Base-by-base conservation (phyloP, 1,140 invertebrate genomes). In the Colletes latitarsis region DNA sequence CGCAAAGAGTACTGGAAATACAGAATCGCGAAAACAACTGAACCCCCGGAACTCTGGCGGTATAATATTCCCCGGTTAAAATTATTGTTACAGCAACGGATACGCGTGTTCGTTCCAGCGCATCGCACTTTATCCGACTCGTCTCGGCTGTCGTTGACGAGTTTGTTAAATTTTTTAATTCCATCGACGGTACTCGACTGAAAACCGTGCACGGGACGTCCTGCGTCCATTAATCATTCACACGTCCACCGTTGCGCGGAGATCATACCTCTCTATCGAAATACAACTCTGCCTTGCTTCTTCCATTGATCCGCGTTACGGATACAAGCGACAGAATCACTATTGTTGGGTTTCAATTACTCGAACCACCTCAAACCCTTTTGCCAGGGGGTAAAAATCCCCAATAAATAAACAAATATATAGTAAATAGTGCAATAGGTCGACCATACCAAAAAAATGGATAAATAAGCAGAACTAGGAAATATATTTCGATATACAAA, bases 141-240 rank as follows among this genome's bases (percentile, higher is more conserved):
- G 74, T 70, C 74, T 70, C 69, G 64, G 67, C 30, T 19, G 69
- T 53, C 53, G 75, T 68, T 60, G 82, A 30, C 30, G 52, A 70
- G 75, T 78, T 84, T 66, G 83, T 72, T 85, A 72, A 85, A 85
- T 84, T 85, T 85, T 85, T 85, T 84, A 84, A 85, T 84, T 68
- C 72, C 68, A 73, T 84, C 82, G 70, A 81, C 77, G 72, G 8
- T 30, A 30, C 58, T 67, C 67, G 53, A 67, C 71, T 66, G 57
- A 73, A 77, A 82, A 69, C 52, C 66, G 53, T 55, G 52, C 60
- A 49, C 41, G 41, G 15, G 21, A 52, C 64, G 71, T 58, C 77
- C 67, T 49, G 30, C 49, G 60, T 30, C 78, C 80, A 85, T 85
- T 85, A 85, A 85, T 85, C 73, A 84, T 85, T 82, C 78, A 81